phyloP scores from a whole-genome alignment of 2,797 vertebrate species.

The Acrossocheilus fasciatus region DNA sequence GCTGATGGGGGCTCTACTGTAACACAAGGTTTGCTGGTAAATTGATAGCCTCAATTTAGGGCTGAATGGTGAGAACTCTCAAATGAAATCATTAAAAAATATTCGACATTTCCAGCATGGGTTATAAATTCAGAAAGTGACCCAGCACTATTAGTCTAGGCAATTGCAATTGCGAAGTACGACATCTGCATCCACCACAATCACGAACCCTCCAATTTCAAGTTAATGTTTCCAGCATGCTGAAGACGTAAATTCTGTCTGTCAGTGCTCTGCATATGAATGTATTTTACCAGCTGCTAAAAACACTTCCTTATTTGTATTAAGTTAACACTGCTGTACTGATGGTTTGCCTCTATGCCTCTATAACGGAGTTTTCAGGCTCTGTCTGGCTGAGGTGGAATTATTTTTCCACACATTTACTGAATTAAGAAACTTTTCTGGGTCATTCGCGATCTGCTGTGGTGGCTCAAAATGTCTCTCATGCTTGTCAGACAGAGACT shows the following conservation, averaged over 20 bases:
- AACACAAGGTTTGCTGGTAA: constrained; percentile 59
- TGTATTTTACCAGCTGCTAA: constrained; percentile 66
- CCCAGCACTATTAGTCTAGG: constrained; percentile 67
- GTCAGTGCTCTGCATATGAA: constrained; percentile 20
- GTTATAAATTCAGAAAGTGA: constrained; percentile 67
- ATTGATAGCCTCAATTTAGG: constrained; percentile 72
- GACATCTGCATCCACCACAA: constrained; percentile 65
- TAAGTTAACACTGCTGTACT: constrained; percentile 64
- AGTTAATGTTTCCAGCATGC: constrained; percentile 75
- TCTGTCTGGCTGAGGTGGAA: neutral
- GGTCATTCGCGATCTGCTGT: constrained; percentile 17
- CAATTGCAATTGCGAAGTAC: constrained; percentile 68
- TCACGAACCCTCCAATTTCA: constrained; percentile 66
- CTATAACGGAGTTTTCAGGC: neutral
- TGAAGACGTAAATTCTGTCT: constrained; percentile 66
- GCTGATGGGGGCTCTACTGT: constrained; percentile 33
- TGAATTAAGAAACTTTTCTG: constrained; percentile 68
- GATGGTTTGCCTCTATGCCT: constrained; percentile 57
- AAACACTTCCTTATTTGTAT: constrained; percentile 71
- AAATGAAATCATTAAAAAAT: constrained; percentile 70
- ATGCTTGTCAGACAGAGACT: constrained; percentile 40
- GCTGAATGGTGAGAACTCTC: constrained; percentile 54
- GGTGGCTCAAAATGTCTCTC: constrained; percentile 21
- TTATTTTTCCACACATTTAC: neutral
- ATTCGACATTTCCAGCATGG: constrained; percentile 69